Conservation (phyloP, 1,140 invertebrate species). For the Schmidtea mediterranea region DNA sequence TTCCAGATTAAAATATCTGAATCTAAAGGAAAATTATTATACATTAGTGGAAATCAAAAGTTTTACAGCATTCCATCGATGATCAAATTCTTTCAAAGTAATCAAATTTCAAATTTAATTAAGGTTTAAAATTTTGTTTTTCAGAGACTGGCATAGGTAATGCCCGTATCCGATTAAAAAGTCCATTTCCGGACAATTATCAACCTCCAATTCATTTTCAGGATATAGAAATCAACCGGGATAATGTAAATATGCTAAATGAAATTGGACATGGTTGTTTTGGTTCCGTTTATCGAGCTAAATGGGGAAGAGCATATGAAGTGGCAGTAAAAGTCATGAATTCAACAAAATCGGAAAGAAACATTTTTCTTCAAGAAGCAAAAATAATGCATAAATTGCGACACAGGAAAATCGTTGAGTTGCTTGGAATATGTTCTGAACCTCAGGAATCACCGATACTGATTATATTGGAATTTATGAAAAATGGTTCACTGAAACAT, state of each 20-base stretch:
- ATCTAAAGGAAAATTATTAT: too few relatives aligned
- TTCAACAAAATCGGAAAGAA: background rate
- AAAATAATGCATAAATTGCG: slow-evolving; percentile 5
- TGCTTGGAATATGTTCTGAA: slow-evolving; percentile 1
- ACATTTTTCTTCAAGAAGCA: slow-evolving; percentile 3
- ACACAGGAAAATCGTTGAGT: slow-evolving; percentile 2
- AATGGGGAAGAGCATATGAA: background rate
- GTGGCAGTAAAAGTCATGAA: slow-evolving; percentile 1
- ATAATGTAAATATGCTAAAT: background rate
- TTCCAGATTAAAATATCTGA: too few relatives aligned
- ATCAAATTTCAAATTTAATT: too few relatives aligned
- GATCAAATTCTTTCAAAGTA: too few relatives aligned
- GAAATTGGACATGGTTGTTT: slow-evolving; percentile 2
- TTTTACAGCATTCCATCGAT: too few relatives aligned
- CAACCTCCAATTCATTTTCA: slow-evolving; percentile 1
- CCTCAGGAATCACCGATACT: slow-evolving; percentile 68
- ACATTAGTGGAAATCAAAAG: too few relatives aligned
- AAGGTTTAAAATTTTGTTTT: too few relatives aligned
- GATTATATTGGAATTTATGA: slow-evolving; percentile 98
- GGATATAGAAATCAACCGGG: slow-evolving; percentile 1
- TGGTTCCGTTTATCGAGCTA: background rate
- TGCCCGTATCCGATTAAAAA: background rate
- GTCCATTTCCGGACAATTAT: slow-evolving; percentile 1
- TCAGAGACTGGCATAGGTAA: too few relatives aligned
- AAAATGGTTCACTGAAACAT: slow-evolving; percentile 78